These are phyloP conservation scores for Meleagris gallopavo DNA, from an alignment of 2,113 vertebrate species.

Conservation along the genomic window DNA sequence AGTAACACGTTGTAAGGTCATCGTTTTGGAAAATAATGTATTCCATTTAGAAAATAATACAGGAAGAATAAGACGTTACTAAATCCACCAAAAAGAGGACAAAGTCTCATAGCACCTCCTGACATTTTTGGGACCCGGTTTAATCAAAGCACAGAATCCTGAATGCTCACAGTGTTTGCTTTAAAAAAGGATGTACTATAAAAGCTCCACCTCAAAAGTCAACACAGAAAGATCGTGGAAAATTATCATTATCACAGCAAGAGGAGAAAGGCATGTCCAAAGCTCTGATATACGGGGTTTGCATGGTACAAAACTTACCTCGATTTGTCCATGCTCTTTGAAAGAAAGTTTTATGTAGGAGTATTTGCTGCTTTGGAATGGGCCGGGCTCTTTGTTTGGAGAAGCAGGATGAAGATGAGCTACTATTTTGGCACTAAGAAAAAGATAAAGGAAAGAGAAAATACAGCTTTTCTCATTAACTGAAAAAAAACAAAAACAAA, in stretches of 20 bases:
- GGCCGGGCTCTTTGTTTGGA: conserved; percentile 91
- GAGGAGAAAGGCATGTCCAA: neutral
- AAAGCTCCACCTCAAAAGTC: conserved; percentile 52
- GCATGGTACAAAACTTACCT: conserved; percentile 78
- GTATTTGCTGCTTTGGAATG: conserved; percentile 93
- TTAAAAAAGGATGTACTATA: neutral
- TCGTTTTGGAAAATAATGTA: neutral
- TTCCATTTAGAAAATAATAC: neutral
- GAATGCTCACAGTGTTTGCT: neutral
- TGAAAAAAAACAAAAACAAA: neutral
- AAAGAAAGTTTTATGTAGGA: conserved; percentile 94
- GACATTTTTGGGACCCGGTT: neutral
- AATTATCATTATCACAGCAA: neutral
- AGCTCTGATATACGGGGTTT: neutral
- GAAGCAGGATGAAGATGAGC: conserved; percentile 89
- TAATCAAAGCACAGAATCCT: neutral
- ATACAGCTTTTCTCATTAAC: neutral
- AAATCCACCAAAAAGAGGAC: neutral
- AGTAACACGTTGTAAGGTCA: neutral
- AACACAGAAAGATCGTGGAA: conserved; percentile 10
- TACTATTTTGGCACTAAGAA: conserved; percentile 93
- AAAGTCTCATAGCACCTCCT: neutral
- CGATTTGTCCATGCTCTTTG: conserved; percentile 97
- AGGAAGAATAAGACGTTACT: neutral
- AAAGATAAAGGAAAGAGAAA: neutral